Evolutionary conservation across 2,797 vertebrate species (phyloP), one percentile per base, ranked within the genome.

Genomic region (Fistularia tabacaria): DNA sequence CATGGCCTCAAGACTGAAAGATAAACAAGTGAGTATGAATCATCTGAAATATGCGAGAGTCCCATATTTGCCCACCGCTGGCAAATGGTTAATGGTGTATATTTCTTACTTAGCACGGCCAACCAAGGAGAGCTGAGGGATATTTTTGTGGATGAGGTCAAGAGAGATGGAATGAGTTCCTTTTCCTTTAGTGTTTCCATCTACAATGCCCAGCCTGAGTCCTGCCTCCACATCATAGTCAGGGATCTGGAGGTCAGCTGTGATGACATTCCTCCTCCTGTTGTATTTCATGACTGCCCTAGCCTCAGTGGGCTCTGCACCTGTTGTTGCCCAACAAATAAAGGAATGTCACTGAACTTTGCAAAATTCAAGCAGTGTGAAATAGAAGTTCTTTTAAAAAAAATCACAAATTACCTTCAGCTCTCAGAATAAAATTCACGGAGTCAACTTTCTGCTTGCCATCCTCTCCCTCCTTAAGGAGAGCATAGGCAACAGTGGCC

Each of bases 71-170:
- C 8, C 42, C 14, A 9, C 36, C 51, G 7, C 8, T 12, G 39
- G n/a, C n/a, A n/a, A n/a, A n/a, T n/a, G n/a, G n/a, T n/a, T n/a
- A 52, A 11, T 7, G 3, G 14, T 52, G 14, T 9, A 38, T 39
- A 14, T 73, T 63, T 57, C 88, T 77, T 93, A 99, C 97, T 93
- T 95, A 52, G 93, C 66, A 38, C 85, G 91, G 15, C 90, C 91
- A 40, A 89, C 76, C 62, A 99, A 76, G n/a, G 92, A 91, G 43
- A 93, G 76, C 83, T 95, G 92, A 46, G 93, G 80, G 72, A 92
- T 78, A 40, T 95, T 92, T 79, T 93, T 93, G 80, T 94, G 94
- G 57, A 91, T 81, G 8, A 97, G n/a, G 45, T 97, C 92, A 58
- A 98, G 71, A 69, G 85, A 88, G 76, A 96, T 82, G 45, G 82